Evolutionary conservation across 2,797 vertebrate genomes (phyloP), one percentile per base, ranked within the genome.

Genomic region (Anguilla pacifica): DNA sequence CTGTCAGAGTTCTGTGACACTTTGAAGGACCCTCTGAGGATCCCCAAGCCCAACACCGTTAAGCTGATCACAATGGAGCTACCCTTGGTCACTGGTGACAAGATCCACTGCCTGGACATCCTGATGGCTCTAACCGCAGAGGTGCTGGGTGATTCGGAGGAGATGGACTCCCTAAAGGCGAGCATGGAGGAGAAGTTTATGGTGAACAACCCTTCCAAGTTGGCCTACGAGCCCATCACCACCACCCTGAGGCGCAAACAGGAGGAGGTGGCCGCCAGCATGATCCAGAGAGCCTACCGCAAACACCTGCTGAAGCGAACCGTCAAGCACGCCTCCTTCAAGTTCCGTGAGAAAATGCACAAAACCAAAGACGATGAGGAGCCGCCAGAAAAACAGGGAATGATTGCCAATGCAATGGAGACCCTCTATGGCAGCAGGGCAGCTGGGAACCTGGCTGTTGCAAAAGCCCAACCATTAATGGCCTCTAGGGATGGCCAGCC

Each of bases 161-260:
- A 96, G 39, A 98, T 98, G 97, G 98, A 99, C 0, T 90, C 95
- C 43, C 95, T 99, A 43, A 99, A 99, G 92, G 95, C 96, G 61
- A 98, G 96, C 89, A 99, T 99, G 97, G 98, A 99, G 94, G 98
- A 99, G 93, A 99, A 99, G 91, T 99, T 99, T 93, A 99, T 98
- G 98, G 97, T 97, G 0, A 98, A 97, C 90, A 99, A 99, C 85
- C 97, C 98, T 0, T 98, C 98, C 0, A 98, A 98, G 93, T 97
- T 97, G 53, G 98, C 97, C 0, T 98, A 98, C 0, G 97, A 99
- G 88, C 98, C 98, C 90, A 98, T 99, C 93, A 98, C 97, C 91
- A 98, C 95, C 91, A 99, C 98, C 6, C 94, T 99, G 89, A 96
- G 96, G 86, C 96, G 97, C 86, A 99, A 99, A 86, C 97, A 98